Percentiles rank a stretch among this genome's conserved stretches.
These are phyloP conservation scores for Rhagophthalmus giganteus DNA, from an alignment of 2,888 invertebrate genomes.

Conservation along the genomic window DNA sequence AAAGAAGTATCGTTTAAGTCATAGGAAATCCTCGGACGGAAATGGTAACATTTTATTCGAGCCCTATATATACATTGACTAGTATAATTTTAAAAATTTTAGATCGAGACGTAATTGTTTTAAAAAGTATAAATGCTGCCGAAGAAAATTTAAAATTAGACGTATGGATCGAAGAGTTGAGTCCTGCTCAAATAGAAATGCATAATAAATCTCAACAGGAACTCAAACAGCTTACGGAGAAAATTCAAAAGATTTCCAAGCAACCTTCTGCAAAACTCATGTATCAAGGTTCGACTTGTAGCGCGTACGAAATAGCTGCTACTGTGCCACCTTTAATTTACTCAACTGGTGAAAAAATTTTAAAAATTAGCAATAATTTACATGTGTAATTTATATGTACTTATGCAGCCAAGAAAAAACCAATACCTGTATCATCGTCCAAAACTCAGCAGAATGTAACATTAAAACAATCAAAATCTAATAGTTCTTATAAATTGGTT, in stretches of 20 bases:
- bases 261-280: constrained; percentile 66
- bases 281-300: constrained; percentile 67
- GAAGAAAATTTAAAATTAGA: constrained; percentile 64
- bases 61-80: no score
- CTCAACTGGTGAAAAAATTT: not conserved
- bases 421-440: constrained; percentile 8
- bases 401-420: constrained; percentile 13
- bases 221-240: constrained; percentile 66
- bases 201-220: constrained; percentile 68
- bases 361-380: not conserved
- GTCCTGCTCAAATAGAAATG: constrained; percentile 65
- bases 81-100: no score
- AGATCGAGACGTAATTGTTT: constrained; percentile 51
- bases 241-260: constrained; percentile 63
- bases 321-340: constrained; percentile 10
- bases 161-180: constrained; percentile 72
- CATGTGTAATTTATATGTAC: not conserved
- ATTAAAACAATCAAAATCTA: constrained; percentile 22
- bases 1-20: constrained; percentile 50
- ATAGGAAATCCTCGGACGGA: constrained; percentile 49
- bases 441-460: constrained; percentile 33
- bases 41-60: no score
- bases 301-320: constrained; percentile 62
- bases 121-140: constrained; percentile 44
- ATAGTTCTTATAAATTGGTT: constrained; percentile 53